A percentile compares a stretch with the other conserved stretches of the same genome.
Conservation (phyloP, 2,797 vertebrate species). For the Micromesistius poutassou region DNA sequence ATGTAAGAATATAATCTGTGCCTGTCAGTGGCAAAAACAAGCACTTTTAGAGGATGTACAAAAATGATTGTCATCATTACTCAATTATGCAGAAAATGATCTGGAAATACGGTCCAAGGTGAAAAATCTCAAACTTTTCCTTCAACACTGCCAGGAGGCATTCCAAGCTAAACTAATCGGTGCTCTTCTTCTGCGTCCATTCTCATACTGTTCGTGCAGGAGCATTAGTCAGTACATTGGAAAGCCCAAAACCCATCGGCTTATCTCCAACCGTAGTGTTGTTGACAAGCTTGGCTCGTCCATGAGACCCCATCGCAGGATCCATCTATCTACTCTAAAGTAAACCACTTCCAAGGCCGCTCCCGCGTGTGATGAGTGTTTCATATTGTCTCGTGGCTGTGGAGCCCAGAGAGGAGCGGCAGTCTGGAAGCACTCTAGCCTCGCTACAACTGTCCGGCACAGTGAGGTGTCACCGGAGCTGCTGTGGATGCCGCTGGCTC, state of each 20-base stretch:
- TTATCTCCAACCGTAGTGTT: conserved; percentile 56
- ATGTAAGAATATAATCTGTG: not conserved
- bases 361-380: conserved; percentile 63
- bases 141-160: too few species aligned
- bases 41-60: too few species aligned
- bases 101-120: too few species aligned
- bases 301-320: conserved; percentile 33
- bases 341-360: conserved; percentile 53
- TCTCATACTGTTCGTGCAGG: conserved; percentile 34
- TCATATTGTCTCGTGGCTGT: conserved; percentile 63
- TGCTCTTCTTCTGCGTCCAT: conserved; percentile 30
- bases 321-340: conserved; percentile 56
- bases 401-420: conserved; percentile 44
- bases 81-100: too few species aligned
- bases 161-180: conserved; percentile 26
- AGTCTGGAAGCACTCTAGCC: conserved; percentile 22
- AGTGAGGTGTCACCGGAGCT: conserved; percentile 57
- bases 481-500: conserved; percentile 34
- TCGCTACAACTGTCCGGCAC: conserved; percentile 41
- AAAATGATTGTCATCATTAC: too few species aligned
- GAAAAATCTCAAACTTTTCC: too few species aligned
- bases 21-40: not conserved
- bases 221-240: conserved; percentile 39
- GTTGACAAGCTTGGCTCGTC: conserved; percentile 57
- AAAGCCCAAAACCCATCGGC: conserved; percentile 31